A percentile compares a stretch with the other conserved stretches of the same genome.
Conservation (phyloP, 2,113 vertebrate genomes). For the Morone saxatilis region DNA sequence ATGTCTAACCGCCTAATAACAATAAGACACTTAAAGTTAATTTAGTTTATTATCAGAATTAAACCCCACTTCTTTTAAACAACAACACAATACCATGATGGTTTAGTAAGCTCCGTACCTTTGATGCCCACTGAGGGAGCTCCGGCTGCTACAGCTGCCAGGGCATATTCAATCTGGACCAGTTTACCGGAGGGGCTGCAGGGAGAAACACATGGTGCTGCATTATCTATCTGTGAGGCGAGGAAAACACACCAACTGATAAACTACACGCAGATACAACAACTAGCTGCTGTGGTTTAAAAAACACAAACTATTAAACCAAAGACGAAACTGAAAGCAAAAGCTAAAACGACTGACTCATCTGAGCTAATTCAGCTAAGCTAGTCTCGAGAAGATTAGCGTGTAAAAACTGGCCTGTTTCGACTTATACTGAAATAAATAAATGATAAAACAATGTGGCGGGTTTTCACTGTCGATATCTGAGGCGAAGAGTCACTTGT, state of each 20-base stretch:
- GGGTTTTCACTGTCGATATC: rapidly evolving
- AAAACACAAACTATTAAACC: too few relatives aligned
- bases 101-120: slow-evolving; percentile 81
- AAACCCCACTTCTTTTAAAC: neutral
- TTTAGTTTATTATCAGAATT: neutral
- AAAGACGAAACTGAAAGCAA: slow-evolving; percentile 75
- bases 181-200: slow-evolving; percentile 97
- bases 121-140: slow-evolving; percentile 98
- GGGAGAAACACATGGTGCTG: slow-evolving; percentile 20
- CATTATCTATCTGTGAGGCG: neutral
- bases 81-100: neutral
- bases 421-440: too few relatives aligned
- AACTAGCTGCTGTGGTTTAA: rapidly evolving
- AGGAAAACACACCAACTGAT: neutral
- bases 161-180: slow-evolving; percentile 99
- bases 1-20: too few relatives aligned
- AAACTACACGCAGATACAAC: rapidly evolving
- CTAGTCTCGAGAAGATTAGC: neutral
- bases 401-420: neutral
- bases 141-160: slow-evolving; percentile 98
- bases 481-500: rapidly evolving
- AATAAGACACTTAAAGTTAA: neutral
- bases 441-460: rapidly evolving
- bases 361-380: slow-evolving; percentile 21
- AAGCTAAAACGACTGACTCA: slow-evolving; percentile 52